Base-by-base conservation (phyloP, 2,113 vertebrate species). In the Poeciliopsis prolifica region DNA sequence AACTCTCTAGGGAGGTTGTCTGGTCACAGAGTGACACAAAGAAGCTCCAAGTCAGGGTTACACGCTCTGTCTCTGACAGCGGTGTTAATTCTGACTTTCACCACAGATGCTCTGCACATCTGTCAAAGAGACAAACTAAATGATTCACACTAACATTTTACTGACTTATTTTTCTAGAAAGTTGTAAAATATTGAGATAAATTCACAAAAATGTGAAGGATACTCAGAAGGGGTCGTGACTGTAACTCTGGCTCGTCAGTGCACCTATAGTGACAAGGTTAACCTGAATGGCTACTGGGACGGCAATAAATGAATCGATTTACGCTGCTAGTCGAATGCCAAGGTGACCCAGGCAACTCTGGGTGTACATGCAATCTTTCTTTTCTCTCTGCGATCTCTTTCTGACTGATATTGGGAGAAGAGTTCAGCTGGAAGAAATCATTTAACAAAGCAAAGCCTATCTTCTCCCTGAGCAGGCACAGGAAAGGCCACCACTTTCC, bases 401-500 rank as follows among this genome's bases (percentile, higher is more conserved):
- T 80, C 72, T 73, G 81, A 80, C 80, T 87, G 73, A 90, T 89
- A 89, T 87, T 65, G 82, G 72, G 54, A 77, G 83, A 85, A 87
- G 81, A 93, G 87, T 89, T 93, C 88, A 92, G 24, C 86, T 80
- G 85, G 90, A 95, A 94, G 83, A 93, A 94, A 93, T 92, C 86
- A 62, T 93, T 94, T 91, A 91, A 92, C 84, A 88, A 90, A 89
- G 87, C 88, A 84, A 90, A 88, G 88, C 74, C 81, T 14, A 86
- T 87, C 88, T 89, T 90, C 87, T 87, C 77, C 91, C 78, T 76
- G 82, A 90, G 78, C 80, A 72, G 71, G 31, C 82, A 88, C 68
- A 64, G 74, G 67, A 75, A 82, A 83, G 74, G 78, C 87, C 76
- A 82, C 65, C 68, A 79, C 74, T 72, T 58, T 79, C 81, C 70